Base-by-base conservation (phyloP, 2,113 vertebrate genomes). In the Paratilapia polleni region DNA sequence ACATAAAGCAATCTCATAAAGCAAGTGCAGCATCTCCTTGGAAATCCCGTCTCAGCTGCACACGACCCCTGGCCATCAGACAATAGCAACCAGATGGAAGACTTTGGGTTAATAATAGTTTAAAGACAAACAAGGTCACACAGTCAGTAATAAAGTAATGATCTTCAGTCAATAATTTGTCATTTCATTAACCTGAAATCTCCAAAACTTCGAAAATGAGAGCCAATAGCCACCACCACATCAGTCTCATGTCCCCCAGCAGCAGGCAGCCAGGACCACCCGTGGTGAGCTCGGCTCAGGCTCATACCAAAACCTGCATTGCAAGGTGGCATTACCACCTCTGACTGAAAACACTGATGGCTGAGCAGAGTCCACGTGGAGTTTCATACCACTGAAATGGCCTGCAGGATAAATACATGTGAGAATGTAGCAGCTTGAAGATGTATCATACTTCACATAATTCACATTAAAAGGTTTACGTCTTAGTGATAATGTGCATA, bases 231-330 rank as follows among this genome's bases (percentile, higher is more conserved):
- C 85, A 97, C 97, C 85, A 98, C 81, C 84, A 98, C 96, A 0
- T 97, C 97, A 12, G 81, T 89, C 79, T 97, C 96, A 0, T 90
- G 95, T 63, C 94, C 94, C 56, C 96, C 96, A 5, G 94, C 89
- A 0, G 95, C 92, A 1, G 96, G 93, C 38, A 96, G 83, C 91
- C 97, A 97, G 88, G 97, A 97, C 97, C 98, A 98, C 64, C 63
- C 83, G 93, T 0, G 92, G 93, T 8, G 85, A 63, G 17, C 43
- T 93, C 85, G 78, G 12, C 20, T 94, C 85, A 0, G 97, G 97
- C 68, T 97, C 93, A 0, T 96, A 96, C 86, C 15, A 94, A 86
- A 96, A 98, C 59, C 9, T 93, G 89, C 97, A 98, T 0, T 97
- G 96, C 80, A 98, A 90, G 3, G 96, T 97, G 84, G 95, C 91